Percentiles rank a stretch among this genome's conserved stretches.
Evolutionary conservation across 2,888 invertebrate genomes (phyloP).

Genomic region (Pollenia amentaria): DNA sequence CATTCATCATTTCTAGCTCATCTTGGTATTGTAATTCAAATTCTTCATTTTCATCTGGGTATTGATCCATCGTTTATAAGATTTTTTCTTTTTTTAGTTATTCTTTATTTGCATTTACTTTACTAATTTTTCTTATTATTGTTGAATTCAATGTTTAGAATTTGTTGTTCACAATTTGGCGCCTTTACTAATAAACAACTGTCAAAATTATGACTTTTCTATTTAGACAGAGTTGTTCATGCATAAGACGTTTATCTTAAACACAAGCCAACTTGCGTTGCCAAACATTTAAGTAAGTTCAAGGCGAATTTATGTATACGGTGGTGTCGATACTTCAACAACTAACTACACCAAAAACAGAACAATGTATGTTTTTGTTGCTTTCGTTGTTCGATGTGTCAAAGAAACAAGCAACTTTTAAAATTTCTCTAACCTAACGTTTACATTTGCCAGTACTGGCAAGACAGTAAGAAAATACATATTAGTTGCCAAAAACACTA

Average conservation of each 20-base stretch:
- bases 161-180: slow-evolving; percentile 30
- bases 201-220: slow-evolving; percentile 19
- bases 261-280: neutral
- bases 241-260: neutral
- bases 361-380: no score
- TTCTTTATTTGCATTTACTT: neutral
- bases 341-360: no score
- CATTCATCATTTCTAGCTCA: slow-evolving; percentile 88
- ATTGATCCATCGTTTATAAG: slow-evolving; percentile 78
- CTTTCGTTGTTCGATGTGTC: no score
- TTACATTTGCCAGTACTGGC: no score
- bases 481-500: no score
- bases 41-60: slow-evolving; percentile 86
- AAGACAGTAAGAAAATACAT: no score
- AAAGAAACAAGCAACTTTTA: no score
- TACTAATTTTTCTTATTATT: neutral
- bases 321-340: no score
- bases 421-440: no score
- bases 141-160: neutral
- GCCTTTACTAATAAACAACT: slow-evolving; percentile 42
- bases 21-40: slow-evolving; percentile 90
- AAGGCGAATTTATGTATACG: no score
- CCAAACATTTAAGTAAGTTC: no score
- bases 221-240: neutral
- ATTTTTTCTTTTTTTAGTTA: slow-evolving; percentile 18